Evolutionary conservation across 2,797 vertebrate species (phyloP), one percentile per base, ranked within the genome.

Genomic region (Amphiprion clarkii): DNA sequence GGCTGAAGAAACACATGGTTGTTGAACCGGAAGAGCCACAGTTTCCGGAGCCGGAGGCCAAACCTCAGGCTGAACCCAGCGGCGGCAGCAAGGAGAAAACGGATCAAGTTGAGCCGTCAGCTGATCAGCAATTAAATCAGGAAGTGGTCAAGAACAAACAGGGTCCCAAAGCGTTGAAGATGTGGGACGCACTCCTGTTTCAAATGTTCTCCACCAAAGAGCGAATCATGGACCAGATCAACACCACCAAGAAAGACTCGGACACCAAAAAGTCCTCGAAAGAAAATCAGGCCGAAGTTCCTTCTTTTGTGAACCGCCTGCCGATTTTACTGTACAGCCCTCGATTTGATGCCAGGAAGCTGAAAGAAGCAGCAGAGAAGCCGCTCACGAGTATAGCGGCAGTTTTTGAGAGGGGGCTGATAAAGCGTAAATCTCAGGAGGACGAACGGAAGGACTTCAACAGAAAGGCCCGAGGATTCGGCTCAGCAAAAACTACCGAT

Each of bases 111-210:
- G 51, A 4, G 31, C 13, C 1, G 0, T 13, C 51, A 51, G 54
- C n/a, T 74, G 88, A 89, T 25, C 56, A 72, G 66, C 59, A 56
- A 58, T 48, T 31, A 23, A 73, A 71, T 67, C 73, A 88, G 44
- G 88, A 92, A 3, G 39, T 90, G 17, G 40, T 73, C 0, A 69
- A 67, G n/a, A 57, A 87, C 53, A 88, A 86, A 21, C 93, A 93
- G 2, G 71, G 67, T 62, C 95, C 95, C 0, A 94, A 90, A 51
- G 96, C 96, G 8, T 83, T 93, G 29, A 96, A 95, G 76, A 96
- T 99, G 96, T 99, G 98, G 98, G 97, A 99, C 1, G 96, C 98
- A 0, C 93, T 98, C 51, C 94, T 99, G 36, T 97, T 97, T 81
- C 97, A 96, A 56, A 93, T 98, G 95, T 95, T 97, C 1, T 92